Conservation (phyloP, 2,113 vertebrate species). For the Genyomyrus donnyi region DNA sequence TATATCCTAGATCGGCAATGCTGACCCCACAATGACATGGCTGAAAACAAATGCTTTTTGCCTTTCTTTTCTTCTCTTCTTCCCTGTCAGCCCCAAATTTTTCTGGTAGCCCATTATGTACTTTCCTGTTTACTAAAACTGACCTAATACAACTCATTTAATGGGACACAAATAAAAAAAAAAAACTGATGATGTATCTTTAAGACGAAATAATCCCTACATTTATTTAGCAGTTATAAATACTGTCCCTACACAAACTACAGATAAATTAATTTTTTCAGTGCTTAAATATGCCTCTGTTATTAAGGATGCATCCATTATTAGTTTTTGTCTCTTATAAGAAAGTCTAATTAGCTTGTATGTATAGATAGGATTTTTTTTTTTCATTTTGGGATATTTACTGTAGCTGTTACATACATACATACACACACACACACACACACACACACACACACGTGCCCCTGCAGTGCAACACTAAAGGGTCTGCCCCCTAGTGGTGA, state of each 20-base stretch:
- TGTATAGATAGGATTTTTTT: background rate
- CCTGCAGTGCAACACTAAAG: background rate
- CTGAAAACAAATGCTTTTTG: background rate
- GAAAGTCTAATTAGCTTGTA: background rate
- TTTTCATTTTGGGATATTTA: background rate
- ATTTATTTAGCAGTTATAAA: background rate
- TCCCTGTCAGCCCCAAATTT: background rate
- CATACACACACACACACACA: background rate
- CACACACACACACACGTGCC: background rate
- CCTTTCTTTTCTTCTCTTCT: constrained; percentile 7
- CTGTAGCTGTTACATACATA: background rate
- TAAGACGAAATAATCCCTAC: background rate
- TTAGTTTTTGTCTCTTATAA: background rate
- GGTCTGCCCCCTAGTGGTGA: background rate
- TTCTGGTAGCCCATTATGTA: background rate
- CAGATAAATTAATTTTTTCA: background rate
- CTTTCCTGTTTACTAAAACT: background rate
- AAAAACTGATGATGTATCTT: background rate
- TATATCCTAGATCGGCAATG: background rate
- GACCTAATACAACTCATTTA: background rate
- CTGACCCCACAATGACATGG: constrained; percentile 8
- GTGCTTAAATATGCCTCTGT: background rate
- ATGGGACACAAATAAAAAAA: background rate
- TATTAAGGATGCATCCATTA: background rate
- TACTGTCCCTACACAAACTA: background rate